Evolutionary conservation across 2,888 invertebrate species (phyloP), one percentile per base, ranked within the genome.

Genomic region (Odontomyia ornata): DNA sequence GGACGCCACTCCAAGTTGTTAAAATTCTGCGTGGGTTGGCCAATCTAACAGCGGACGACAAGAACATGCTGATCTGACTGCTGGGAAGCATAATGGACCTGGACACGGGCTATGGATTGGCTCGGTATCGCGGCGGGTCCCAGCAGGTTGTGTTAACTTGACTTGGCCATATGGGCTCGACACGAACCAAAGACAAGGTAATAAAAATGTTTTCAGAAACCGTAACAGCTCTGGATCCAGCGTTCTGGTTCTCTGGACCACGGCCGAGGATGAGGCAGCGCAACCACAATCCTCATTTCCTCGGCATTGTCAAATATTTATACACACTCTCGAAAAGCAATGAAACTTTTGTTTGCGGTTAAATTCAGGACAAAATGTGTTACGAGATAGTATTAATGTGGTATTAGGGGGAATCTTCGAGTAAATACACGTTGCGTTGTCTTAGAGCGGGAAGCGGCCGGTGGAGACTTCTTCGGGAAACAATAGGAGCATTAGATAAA

Each of bases 21-120:
- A 69, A 69, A 47, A 69, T 47, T 69, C 25, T 69, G 69, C 69
- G 69, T 69, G 27, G 69, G 69, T 25, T 69, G 69, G 25, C 30
- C 47, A 23, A 36, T 4, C 36, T 23, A 25, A 15, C 47, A 21
- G 47, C 69, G 47, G 43, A 43, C 25, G 25, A 69, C 69, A 69
- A 69, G 46, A 69, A 69, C 69, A 69, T 46, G 30, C 60, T 60
- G 64, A 28, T 64, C 30, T 27, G 27, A 15, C 28, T 27, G 64
- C 60, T 25, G 60, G 21, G 60, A 9, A 36, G 36, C 36, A 36
- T 36, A 36, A 36, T 36, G 36, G 36, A 36, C 36, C 36, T 36
- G 36, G 36, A 36, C 36, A 36, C 36, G 36, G 36, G 36, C 36
- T 9, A 9, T 9, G 36, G 36, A 36, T 9, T 52, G 52, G 52